phyloP scores from a whole-genome alignment of 2,113 vertebrate genomes.

The Melanocharis versteri region DNA sequence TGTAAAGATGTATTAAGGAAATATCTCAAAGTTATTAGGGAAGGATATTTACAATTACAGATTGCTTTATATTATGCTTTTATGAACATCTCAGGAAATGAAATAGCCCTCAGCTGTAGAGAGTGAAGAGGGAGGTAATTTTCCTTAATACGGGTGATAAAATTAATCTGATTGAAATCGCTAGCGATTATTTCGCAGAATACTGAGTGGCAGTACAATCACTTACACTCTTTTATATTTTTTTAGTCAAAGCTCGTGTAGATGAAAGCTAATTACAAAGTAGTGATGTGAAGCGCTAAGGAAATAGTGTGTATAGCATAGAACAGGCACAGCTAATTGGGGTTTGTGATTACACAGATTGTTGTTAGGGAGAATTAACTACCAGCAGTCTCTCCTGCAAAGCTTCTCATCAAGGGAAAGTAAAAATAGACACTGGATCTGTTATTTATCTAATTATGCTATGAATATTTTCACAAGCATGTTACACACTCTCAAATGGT shows the following conservation, averaged over 20 bases:
- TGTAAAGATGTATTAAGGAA: conserved; percentile 87
- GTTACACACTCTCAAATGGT: conserved; percentile 77
- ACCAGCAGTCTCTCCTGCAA: conserved; percentile 92
- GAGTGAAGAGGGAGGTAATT: conserved; percentile 87
- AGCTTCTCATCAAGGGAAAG: conserved; percentile 89
- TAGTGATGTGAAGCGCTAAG: conserved; percentile 88
- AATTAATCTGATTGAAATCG: conserved; percentile 99
- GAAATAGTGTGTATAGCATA: conserved; percentile 88
- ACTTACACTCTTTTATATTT: conserved; percentile 94
- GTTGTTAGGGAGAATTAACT: conserved; percentile 96
- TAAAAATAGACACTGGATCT: conserved; percentile 86
- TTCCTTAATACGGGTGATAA: conserved; percentile 93
- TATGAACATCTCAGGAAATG: conserved; percentile 88
- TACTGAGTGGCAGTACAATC: conserved; percentile 90
- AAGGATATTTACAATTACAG: conserved; percentile 87
- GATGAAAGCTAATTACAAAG: conserved; percentile 99
- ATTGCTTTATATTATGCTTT: conserved; percentile 86
- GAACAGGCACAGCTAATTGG: conserved; percentile 95
- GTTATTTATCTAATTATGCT: conserved; percentile 90
- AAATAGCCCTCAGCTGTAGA: conserved; percentile 89
- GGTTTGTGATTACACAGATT: conserved; percentile 99
- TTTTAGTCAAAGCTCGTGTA: conserved; percentile 87
- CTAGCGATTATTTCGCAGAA: conserved; percentile 89
- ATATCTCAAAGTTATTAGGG: conserved; percentile 86
- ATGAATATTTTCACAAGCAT: conserved; percentile 81